Percentiles rank a stretch among this genome's conserved stretches.
phyloP scores from a whole-genome alignment of 2,797 vertebrate species.

The Betta splendens region DNA sequence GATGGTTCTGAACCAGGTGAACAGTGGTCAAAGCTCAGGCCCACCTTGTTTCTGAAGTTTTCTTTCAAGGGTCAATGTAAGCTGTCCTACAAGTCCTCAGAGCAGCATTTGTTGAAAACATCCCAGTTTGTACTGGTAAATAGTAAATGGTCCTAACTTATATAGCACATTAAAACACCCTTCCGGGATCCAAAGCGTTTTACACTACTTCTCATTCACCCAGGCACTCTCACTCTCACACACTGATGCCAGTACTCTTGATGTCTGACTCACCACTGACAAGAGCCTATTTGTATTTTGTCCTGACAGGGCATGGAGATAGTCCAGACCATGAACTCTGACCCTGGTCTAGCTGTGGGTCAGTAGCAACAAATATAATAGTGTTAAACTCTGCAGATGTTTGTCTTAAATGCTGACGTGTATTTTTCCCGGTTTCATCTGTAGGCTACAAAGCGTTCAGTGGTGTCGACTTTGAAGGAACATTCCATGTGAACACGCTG shows the following conservation, averaged over 20 bases:
- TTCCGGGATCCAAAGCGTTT: no score
- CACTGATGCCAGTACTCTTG: no score
- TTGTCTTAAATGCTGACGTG: neutral
- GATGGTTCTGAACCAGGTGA: conserved; percentile 97
- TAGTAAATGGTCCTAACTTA: no score
- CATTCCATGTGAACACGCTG: conserved; percentile 96
- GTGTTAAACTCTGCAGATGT: neutral
- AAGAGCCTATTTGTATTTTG: no score
- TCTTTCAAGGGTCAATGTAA: no score
- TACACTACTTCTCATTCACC: no score
- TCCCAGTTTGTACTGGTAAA: no score
- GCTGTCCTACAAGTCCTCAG: no score
- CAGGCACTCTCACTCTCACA: no score
- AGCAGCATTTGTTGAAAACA: no score
- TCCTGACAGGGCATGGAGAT: conserved; percentile 88
- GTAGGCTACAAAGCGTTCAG: conserved; percentile 97
- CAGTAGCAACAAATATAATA: conserved; percentile 50
- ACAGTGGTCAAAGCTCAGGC: neutral
- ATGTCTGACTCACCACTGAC: no score
- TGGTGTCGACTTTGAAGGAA: conserved; percentile 98
- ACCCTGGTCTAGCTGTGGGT: conserved; percentile 98
- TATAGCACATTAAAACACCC: no score
- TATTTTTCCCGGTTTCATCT: neutral
- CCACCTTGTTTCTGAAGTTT: neutral
- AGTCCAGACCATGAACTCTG: conserved; percentile 99